Percentiles rank a stretch among this genome's conserved stretches.
Conservation (phyloP, 2,888 invertebrate genomes). For the Laothoe populi region DNA sequence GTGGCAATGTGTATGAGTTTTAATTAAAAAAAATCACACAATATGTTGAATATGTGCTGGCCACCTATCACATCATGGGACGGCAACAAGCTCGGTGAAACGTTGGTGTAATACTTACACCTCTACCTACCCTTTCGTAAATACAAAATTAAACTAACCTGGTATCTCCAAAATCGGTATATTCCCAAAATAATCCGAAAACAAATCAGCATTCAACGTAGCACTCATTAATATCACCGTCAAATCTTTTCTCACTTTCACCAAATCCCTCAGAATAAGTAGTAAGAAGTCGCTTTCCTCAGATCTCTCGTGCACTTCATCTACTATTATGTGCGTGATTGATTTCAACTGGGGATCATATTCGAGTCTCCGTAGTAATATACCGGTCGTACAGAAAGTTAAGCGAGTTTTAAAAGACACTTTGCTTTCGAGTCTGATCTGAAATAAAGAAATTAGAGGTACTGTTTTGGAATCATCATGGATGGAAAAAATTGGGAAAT, state of each 20-base stretch:
- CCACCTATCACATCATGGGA: too few relatives aligned
- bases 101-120: too few relatives aligned
- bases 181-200: conserved; percentile 92
- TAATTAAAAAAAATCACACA: too few relatives aligned
- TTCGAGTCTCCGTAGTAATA: conserved; percentile 92
- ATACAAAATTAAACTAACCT: conserved; percentile 70
- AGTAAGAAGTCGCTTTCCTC: conserved; percentile 96
- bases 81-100: too few relatives aligned
- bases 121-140: too few relatives aligned
- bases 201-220: conserved; percentile 93
- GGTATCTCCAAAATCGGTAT: conserved; percentile 93
- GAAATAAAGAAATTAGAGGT: conserved; percentile 70
- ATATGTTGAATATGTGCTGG: too few relatives aligned
- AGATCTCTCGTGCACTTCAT: conserved; percentile 97
- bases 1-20: too few relatives aligned
- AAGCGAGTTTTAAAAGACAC: conserved; percentile 91
- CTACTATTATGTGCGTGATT: conserved; percentile 93
- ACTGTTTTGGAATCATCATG: too few relatives aligned
- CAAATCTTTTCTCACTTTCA: conserved; percentile 89
- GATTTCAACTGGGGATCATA: conserved; percentile 90
- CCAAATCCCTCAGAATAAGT: conserved; percentile 91
- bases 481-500: too few relatives aligned
- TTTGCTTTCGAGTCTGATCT: conserved; percentile 92
- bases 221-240: conserved; percentile 97
- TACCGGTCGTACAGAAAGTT: conserved; percentile 97